phyloP scores from a whole-genome alignment of 1,140 invertebrate species.

The Drosophila pandora region DNA sequence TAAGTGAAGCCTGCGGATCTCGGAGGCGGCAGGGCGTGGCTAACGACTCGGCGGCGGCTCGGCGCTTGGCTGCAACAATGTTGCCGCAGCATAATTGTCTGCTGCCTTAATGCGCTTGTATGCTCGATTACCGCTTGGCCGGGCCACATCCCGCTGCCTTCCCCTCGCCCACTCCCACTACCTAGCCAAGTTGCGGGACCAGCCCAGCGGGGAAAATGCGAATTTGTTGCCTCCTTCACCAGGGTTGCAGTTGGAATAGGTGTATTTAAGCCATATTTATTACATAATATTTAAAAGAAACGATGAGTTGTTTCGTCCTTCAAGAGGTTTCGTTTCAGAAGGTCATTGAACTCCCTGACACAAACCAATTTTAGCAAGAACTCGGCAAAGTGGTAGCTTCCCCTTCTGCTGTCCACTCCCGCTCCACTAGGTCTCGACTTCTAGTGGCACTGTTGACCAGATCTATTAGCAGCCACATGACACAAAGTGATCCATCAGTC shows the following conservation, averaged over 20 bases:
- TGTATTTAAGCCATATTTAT: no score
- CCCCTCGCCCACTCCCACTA: neutral
- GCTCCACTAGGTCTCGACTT: neutral
- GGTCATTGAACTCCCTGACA: conserved; percentile 30
- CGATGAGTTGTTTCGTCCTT: no score
- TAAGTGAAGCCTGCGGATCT: conserved; percentile 20
- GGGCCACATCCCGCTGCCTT: conserved; percentile 1
- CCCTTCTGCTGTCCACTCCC: no score
- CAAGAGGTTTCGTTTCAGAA: neutral
- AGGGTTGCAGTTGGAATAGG: no score
- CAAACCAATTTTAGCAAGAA: conserved; percentile 51
- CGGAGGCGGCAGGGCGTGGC: conserved; percentile 20
- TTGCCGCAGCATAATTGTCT: conserved; percentile 62
- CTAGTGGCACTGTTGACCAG: conserved; percentile 61
- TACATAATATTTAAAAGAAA: no score
- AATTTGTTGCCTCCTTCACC: neutral
- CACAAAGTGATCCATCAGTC: conserved; percentile 54
- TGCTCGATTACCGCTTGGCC: conserved; percentile 53
- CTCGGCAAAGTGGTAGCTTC: conserved; percentile 11
- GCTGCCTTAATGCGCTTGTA: conserved; percentile 58
- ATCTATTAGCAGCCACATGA: conserved; percentile 69
- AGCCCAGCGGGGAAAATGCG: no score
- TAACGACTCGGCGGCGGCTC: conserved; percentile 10
- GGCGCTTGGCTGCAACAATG: conserved; percentile 58
- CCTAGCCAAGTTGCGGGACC: no score